A percentile compares a stretch with the other conserved stretches of the same genome.
Evolutionary conservation across 2,113 vertebrate genomes (phyloP).

Genomic region (Campylomormyrus tamandua): DNA sequence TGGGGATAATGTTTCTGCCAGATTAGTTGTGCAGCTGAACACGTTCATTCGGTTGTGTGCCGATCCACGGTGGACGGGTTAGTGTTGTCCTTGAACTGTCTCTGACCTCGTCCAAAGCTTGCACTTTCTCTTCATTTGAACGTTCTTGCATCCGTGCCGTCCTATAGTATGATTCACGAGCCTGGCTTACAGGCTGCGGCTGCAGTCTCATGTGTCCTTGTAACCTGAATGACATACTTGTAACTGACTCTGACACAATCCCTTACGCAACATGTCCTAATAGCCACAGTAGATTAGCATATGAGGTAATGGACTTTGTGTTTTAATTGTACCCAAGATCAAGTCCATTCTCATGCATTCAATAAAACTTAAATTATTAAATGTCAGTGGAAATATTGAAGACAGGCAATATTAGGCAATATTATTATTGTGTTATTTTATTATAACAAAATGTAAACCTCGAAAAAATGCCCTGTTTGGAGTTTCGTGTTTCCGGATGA

Average conservation of each 20-base stretch:
- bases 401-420: not conserved
- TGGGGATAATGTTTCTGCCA: not conserved
- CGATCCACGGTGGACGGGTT: not conserved
- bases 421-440: not conserved
- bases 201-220: not conserved
- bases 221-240: not conserved
- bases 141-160: not conserved
- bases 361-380: not conserved
- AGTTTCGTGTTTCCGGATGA: not conserved
- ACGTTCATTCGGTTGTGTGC: not conserved
- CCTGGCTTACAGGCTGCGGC: not conserved
- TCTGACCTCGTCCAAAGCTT: not conserved
- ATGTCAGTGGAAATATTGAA: not conserved
- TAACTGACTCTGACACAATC: not conserved
- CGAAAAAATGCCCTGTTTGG: not conserved
- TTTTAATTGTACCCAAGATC: not conserved
- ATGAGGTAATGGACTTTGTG: not conserved
- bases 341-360: not conserved
- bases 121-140: not conserved
- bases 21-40: not conserved
- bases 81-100: not conserved
- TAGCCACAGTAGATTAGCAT: not conserved
- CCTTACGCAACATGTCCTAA: not conserved
- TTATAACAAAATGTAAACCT: not conserved
- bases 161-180: not conserved